These are phyloP conservation scores for Plumapathes pennacea DNA, from an alignment of 92 coral and sea anemone species.

Conservation along the genomic window DNA sequence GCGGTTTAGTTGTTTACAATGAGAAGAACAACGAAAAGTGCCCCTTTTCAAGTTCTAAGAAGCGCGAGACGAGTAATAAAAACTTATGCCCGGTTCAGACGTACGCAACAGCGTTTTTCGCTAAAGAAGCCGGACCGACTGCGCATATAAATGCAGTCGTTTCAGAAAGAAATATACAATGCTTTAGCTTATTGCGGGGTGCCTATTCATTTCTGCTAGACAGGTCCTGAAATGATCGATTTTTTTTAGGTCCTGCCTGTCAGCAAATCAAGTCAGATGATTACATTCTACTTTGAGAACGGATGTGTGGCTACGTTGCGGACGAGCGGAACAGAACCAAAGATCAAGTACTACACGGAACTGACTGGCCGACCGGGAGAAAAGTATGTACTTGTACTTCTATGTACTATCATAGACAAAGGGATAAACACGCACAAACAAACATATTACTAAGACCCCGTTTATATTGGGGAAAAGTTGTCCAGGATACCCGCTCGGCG, in stretches of 20 bases:
- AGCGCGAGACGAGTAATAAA: too few species aligned
- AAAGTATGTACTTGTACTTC: conserved; percentile 35
- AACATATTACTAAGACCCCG: not conserved
- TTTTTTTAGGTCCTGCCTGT: conserved; percentile 71
- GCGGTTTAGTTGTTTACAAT: too few species aligned
- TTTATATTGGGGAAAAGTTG: not conserved
- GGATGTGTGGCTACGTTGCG: conserved; percentile 95
- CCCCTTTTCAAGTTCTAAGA: too few species aligned
- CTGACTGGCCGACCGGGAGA: conserved; percentile 79
- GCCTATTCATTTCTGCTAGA: too few species aligned
- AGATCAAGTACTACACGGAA: conserved; percentile 97
- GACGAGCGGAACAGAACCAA: conserved; percentile 98
- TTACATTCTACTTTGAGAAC: conserved; percentile 92
- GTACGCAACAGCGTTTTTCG: too few species aligned
- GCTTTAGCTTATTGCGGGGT: too few species aligned
- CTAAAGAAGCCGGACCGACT: too few species aligned
- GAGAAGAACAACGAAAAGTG: too few species aligned
- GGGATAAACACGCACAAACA: not conserved
- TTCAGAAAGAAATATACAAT: too few species aligned
- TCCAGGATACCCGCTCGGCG: not conserved
- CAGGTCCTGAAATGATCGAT: not conserved
- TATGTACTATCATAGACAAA: not conserved
- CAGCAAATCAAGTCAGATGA: conserved; percentile 95
- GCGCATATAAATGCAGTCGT: too few species aligned
- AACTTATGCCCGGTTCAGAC: too few species aligned